Evolutionary conservation across 1,140 invertebrate species (phyloP).

Genomic region (Prorops nasuta): DNA sequence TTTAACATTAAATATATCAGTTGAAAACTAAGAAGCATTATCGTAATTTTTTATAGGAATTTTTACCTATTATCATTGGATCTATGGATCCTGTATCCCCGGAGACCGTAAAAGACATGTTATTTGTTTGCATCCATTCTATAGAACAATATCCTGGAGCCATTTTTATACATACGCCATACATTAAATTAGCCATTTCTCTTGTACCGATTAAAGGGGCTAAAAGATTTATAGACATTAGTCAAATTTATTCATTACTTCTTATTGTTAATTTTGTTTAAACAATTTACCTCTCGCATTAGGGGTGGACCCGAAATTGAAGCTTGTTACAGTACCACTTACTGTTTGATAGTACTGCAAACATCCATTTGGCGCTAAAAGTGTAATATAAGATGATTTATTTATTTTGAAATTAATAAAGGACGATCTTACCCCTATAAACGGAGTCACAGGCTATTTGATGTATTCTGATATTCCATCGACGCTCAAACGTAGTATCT

Average conservation of each 20-base stretch:
- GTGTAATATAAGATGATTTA: background rate
- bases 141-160: slow-evolving; percentile 67
- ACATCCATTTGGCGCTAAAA: slow-evolving; percentile 75
- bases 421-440: slow-evolving; percentile 56
- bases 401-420: slow-evolving; percentile 1
- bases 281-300: slow-evolving; percentile 50
- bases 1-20: background rate
- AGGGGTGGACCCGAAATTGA: slow-evolving; percentile 69
- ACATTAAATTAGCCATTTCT: slow-evolving; percentile 72
- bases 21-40: background rate
- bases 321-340: slow-evolving; percentile 69
- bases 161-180: slow-evolving; percentile 73
- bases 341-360: slow-evolving; percentile 71
- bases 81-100: slow-evolving; percentile 64
- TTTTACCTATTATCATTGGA: slow-evolving; percentile 41
- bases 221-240: slow-evolving; percentile 18
- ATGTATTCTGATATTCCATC: slow-evolving; percentile 74
- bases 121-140: slow-evolving; percentile 61
- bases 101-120: slow-evolving; percentile 69
- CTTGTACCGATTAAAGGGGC: slow-evolving; percentile 60
- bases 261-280: background rate
- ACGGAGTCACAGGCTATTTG: slow-evolving; percentile 73
- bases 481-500: slow-evolving; percentile 61
- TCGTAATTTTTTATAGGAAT: background rate
- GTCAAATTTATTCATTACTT: slow-evolving; percentile 1